Evolutionary conservation across 2,797 vertebrate genomes (phyloP).

Genomic region (Eutrigla gurnardus): DNA sequence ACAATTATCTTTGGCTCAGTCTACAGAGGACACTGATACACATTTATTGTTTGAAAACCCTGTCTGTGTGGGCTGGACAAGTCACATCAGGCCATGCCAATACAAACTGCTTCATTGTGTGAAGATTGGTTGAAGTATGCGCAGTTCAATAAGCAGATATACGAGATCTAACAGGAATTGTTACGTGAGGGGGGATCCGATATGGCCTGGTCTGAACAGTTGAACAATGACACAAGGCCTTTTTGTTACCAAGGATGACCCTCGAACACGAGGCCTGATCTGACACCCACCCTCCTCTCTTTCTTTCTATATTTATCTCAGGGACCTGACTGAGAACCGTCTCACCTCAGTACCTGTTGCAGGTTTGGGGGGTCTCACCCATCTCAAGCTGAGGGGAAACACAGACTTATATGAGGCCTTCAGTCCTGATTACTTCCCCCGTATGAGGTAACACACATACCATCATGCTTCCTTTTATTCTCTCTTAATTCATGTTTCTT

Average conservation of each 20-base stretch:
- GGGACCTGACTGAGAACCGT: slow-evolving; percentile 91
- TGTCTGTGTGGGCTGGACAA: slow-evolving; percentile 42
- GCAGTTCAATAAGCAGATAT: slow-evolving; percentile 51
- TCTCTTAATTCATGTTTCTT: not conserved
- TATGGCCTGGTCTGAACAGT: slow-evolving; percentile 37
- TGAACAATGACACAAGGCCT: slow-evolving; percentile 31
- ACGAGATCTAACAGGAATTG: slow-evolving; percentile 53
- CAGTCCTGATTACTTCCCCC: slow-evolving; percentile 91
- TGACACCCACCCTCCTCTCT: slow-evolving; percentile 14
- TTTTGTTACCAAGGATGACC: slow-evolving; percentile 33
- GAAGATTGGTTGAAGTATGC: slow-evolving; percentile 52
- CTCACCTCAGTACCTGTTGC: slow-evolving; percentile 87
- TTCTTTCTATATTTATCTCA: slow-evolving; percentile 54
- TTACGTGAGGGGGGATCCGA: slow-evolving; percentile 46
- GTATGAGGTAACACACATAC: slow-evolving; percentile 87
- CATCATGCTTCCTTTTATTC: slow-evolving; percentile 4
- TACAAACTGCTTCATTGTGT: slow-evolving; percentile 61
- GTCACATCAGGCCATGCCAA: slow-evolving; percentile 51
- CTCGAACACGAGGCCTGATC: slow-evolving; percentile 26
- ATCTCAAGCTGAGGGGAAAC: slow-evolving; percentile 95
- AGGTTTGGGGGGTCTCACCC: slow-evolving; percentile 89
- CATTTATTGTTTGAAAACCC: slow-evolving; percentile 50
- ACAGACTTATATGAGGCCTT: slow-evolving; percentile 88
- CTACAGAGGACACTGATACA: slow-evolving; percentile 39
- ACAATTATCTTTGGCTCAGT: slow-evolving; percentile 58